Evolutionary conservation across 2,888 invertebrate genomes (phyloP).

Genomic region (Schizotus pectinicornis): DNA sequence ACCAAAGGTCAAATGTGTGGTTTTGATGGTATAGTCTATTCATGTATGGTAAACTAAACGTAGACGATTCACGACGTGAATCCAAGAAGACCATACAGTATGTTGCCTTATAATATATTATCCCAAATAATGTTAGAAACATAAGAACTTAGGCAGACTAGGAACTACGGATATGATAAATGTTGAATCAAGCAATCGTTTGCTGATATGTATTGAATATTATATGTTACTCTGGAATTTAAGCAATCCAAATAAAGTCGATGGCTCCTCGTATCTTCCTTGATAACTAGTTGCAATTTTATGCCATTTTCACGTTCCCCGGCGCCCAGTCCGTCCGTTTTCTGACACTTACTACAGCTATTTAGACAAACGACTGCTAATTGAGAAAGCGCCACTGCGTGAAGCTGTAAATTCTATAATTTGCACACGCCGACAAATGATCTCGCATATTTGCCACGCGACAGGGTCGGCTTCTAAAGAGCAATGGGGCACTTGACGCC

Average conservation of each 20-base stretch:
- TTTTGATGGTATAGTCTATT: constrained; percentile 37
- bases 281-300: constrained; percentile 44
- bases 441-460: constrained; percentile 29
- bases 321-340: constrained; percentile 42
- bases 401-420: constrained; percentile 49
- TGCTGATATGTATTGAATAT: constrained; percentile 30
- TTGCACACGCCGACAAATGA: constrained; percentile 35
- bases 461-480: no score
- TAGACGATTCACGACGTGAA: constrained; percentile 10
- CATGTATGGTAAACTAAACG: constrained; percentile 32
- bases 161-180: constrained; percentile 25
- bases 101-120: constrained; percentile 53
- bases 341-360: constrained; percentile 54
- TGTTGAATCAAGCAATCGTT: constrained; percentile 26
- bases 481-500: no score
- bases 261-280: constrained; percentile 28
- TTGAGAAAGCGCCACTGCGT: constrained; percentile 47
- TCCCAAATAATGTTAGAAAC: constrained; percentile 42
- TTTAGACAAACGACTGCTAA: constrained; percentile 55
- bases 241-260: constrained; percentile 30
- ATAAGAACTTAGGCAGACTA: constrained; percentile 32
- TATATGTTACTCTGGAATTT: constrained; percentile 32
- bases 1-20: constrained; percentile 26
- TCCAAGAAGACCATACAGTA: constrained; percentile 45
- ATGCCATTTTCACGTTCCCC: constrained; percentile 42